Base-by-base conservation (phyloP, 2,888 invertebrate genomes). In the Callimorpha dominula region DNA sequence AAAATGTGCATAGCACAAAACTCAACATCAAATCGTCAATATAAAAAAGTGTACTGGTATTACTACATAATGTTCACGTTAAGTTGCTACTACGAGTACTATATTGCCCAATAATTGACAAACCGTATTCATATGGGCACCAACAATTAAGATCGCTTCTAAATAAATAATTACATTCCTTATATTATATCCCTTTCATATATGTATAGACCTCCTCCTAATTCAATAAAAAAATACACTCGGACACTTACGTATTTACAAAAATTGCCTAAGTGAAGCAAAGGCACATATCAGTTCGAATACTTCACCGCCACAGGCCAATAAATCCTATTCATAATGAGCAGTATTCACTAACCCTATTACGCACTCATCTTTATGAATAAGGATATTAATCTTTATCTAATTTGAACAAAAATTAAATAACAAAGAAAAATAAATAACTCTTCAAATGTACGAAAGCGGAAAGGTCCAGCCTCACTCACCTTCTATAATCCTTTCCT, bases 401-500 rank as follows among this genome's bases (percentile, higher is more conserved):
- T 64, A 64, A n/a, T n/a, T 20, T 17, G 4, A 40, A 65, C 46
- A 60, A 49, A 46, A 54, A 67, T 7, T 6, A 52, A 67, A 50
- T 31, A 54, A 12, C 54, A 68, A 54, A 60, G 20, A 60, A 49
- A 60, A 68, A 68, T 15, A 68, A 57, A 46, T 15, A 68, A 60
- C 5, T 17, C 15, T 62, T 62, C 4, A 46, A 65, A 20, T n/a
- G 7, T 50, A 54, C 17, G 1, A 12, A 14, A 46, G 17, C 3
- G 11, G 12, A 65, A 31, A 42, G 74, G 71, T 0, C 65, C 76
- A 71, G 83, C 74, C 73, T 64, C 71, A 64, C n/a, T 68, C 64
- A 31, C 65, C 72, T 57, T 81, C 83, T 40, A 81, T 43, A 62
- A 75, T 15, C 67, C 70, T 70, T 66, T 74, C 31, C 40, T 80